Percentiles rank a stretch among this genome's conserved stretches.
Conservation (phyloP, 2,797 vertebrate species). For the Sebastolobus alascanus region DNA sequence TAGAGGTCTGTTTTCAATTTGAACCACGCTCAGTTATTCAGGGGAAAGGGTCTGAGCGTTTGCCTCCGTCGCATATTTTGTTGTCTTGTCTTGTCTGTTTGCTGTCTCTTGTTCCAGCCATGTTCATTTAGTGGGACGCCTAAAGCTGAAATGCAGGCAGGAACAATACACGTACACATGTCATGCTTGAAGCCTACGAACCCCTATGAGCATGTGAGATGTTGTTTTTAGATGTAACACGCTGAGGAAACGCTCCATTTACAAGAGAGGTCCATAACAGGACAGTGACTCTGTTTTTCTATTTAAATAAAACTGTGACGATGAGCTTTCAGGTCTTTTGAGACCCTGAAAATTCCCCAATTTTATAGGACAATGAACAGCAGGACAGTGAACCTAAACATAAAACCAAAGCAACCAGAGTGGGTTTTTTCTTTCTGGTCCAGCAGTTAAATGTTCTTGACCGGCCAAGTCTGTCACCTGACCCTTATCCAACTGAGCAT, state of each 20-base stretch:
- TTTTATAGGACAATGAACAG: neutral
- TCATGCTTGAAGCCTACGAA: neutral
- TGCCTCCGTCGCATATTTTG: conserved; percentile 48
- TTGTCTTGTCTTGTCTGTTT: conserved; percentile 59
- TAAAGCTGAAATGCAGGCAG: conserved; percentile 19
- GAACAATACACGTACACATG: neutral
- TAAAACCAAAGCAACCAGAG: neutral
- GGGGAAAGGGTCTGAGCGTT: conserved; percentile 50
- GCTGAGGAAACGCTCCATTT: neutral
- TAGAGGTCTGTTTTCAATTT: conserved; percentile 86
- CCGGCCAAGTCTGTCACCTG: conserved; percentile 8
- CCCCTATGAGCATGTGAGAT: neutral
- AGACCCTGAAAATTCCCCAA: neutral
- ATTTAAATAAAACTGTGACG: neutral
- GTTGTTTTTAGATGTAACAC: neutral
- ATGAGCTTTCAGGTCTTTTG: neutral
- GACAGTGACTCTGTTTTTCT: neutral
- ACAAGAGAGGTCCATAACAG: neutral
- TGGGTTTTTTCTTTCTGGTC: neutral
- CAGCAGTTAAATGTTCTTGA: conserved; percentile 13
- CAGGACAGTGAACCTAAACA: neutral
- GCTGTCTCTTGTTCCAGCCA: conserved; percentile 57
- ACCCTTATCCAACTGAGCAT: conserved; percentile 12
- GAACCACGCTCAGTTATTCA: conserved; percentile 71
- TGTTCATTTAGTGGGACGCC: conserved; percentile 20